Base-by-base conservation (phyloP, 2,113 vertebrate species). In the Phalacrocorax carbo region DNA sequence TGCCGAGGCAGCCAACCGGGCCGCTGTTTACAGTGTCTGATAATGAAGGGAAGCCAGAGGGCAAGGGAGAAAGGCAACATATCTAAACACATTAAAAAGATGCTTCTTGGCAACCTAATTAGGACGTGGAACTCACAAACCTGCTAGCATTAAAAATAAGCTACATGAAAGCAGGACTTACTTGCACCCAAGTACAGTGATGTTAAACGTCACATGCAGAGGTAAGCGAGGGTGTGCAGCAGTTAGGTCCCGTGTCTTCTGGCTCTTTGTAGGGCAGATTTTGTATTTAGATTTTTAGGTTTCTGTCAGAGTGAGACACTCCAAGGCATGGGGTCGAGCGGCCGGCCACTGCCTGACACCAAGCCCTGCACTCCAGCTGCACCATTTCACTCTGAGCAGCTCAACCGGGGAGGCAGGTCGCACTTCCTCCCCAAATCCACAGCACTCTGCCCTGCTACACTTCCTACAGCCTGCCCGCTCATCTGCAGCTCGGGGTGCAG, bases 391-490 rank as follows among this genome's bases (percentile, higher is more conserved):
- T 68, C 68, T 1, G 20, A 68, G 55, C 75, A 26, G 66, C 12
- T 72, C 38, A 55, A 8, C 27, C 26, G 27, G 26, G 79, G 79
- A 90, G 76, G 93, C 88, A 88, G 72, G 93, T 65, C 25, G 0
- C 0, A 16, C 29, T 83, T 81, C 83, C 83, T 23, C 58, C 68
- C 82, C 88, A 83, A 92, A 88, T 48, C 55, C 87, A 54, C 4
- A 3, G 38, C 20, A 3, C 86, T 81, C 69, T 94, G 93, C 90
- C 89, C 93, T 0, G 7, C 87, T 73, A 92, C 95, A 72, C 88
- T 94, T 96, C 95, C 96, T 78, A 95, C 93, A 77, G 86, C 96
- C 91, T 95, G 86, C 90, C 85, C 30, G 94, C 90, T 88, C 3
- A 38, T 21, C 94, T 86, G 87, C 87, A 82, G 84, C 69, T 81